These are phyloP conservation scores for Symphodus melops DNA, from an alignment of 2,113 vertebrate species.

Conservation along the genomic window DNA sequence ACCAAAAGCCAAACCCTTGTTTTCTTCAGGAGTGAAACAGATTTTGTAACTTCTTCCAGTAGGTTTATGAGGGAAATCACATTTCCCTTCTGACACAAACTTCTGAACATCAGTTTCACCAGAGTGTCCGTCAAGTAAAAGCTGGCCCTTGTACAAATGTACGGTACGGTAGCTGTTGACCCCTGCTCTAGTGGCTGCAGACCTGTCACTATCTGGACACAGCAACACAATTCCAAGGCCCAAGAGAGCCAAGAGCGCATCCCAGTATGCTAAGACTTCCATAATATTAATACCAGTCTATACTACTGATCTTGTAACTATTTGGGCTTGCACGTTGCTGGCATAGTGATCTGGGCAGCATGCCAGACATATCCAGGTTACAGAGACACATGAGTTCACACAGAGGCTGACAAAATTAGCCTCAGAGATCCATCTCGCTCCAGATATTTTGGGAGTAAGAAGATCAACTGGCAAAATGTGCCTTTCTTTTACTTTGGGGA, in stretches of 20 bases:
- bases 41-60: too few species aligned
- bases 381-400: constrained; percentile 57
- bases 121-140: too few species aligned
- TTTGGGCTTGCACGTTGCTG: constrained; percentile 53
- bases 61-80: too few species aligned
- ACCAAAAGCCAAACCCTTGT: too few species aligned
- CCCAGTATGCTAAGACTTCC: constrained; percentile 40
- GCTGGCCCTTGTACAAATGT: too few species aligned
- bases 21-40: too few species aligned
- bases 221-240: constrained; percentile 40
- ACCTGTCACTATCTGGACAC: constrained; percentile 31
- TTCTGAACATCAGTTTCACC: too few species aligned
- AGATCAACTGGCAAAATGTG: constrained; percentile 14
- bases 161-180: too few species aligned
- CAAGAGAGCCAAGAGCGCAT: constrained; percentile 9
- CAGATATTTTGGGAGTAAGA: constrained; percentile 47
- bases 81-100: too few species aligned
- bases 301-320: constrained; percentile 67
- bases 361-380: constrained; percentile 68
- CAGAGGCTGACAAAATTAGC: constrained; percentile 60
- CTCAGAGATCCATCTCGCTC: constrained; percentile 23
- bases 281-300: constrained; percentile 62
- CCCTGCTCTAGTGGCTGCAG: constrained; percentile 17
- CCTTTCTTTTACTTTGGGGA: neutral
- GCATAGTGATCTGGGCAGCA: constrained; percentile 66